Conservation (phyloP, 2,113 vertebrate genomes). For the Hypanus sabinus region DNA sequence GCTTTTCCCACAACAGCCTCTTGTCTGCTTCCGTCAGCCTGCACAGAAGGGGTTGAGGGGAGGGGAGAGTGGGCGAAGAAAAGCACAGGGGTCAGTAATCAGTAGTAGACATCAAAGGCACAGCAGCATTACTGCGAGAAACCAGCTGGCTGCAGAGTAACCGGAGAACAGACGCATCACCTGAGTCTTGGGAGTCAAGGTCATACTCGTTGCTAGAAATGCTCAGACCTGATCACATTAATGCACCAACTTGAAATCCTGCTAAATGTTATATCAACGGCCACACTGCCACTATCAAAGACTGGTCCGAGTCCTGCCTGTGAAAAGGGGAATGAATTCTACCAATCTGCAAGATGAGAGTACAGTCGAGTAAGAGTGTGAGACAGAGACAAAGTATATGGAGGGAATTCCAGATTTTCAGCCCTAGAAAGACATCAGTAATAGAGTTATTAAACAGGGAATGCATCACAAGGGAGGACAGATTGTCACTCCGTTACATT, state of each 20-base stretch:
- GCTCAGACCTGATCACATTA: not conserved
- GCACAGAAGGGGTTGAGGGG: not conserved
- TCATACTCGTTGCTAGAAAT: not conserved
- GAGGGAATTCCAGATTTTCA: not conserved
- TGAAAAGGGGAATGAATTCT: not conserved
- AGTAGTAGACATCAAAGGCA: accelerated
- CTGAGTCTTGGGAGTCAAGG: not conserved
- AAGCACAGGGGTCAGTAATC: not conserved
- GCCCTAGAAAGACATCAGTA: too few relatives aligned
- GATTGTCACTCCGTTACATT: too few relatives aligned
- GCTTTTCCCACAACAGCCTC: constrained; percentile 85
- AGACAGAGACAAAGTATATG: not conserved
- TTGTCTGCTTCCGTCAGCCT: constrained; percentile 75
- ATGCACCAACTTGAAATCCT: not conserved
- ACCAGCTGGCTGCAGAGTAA: not conserved
- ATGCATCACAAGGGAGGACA: not conserved
- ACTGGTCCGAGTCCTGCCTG: not conserved
- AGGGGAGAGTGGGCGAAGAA: not conserved
- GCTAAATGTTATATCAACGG: not conserved
- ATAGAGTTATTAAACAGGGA: too few relatives aligned
- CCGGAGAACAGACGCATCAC: not conserved
- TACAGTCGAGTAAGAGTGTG: too few relatives aligned
- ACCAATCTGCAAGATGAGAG: not conserved
- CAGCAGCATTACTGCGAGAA: not conserved
- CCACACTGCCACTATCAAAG: not conserved